phyloP scores from a whole-genome alignment of 1,140 invertebrate genomes.

The Elymnias hypermnestra region DNA sequence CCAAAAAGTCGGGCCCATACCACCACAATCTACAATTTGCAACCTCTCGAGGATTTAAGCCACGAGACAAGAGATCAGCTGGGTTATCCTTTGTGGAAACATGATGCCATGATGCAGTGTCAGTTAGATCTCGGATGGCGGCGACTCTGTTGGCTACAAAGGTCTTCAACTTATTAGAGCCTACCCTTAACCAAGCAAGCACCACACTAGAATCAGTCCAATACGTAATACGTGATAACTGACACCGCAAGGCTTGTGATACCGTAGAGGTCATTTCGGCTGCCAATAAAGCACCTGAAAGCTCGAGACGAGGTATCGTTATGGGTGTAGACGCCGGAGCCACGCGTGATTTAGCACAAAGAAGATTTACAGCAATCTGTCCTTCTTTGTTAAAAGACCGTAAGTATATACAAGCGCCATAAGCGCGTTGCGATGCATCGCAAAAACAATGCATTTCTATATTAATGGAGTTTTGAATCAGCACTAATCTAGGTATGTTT shows the following conservation, averaged over 20 bases:
- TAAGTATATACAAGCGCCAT: no score
- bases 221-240: no score
- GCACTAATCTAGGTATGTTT: conserved; percentile 12
- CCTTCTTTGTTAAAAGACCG: not conserved
- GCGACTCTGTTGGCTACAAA: conserved; percentile 47
- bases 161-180: conserved; percentile 25
- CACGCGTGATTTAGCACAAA: no score
- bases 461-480: conserved; percentile 2
- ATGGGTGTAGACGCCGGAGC: no score
- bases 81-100: conserved; percentile 17
- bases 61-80: conserved; percentile 20
- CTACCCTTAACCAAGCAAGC: conserved; percentile 34
- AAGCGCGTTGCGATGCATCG: no score
- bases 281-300: no score
- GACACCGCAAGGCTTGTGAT: no score
- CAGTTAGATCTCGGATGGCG: conserved; percentile 44
- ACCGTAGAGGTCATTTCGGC: no score
- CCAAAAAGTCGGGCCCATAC: conserved; percentile 13
- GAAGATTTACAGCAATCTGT: not conserved
- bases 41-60: conserved; percentile 12
- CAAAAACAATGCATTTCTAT: no score
- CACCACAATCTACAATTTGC: conserved; percentile 14
- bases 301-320: no score
- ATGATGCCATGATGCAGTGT: conserved; percentile 11
- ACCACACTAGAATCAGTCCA: conserved; percentile 33